Conservation (phyloP, 37 sponge, comb jelly and placozoan species). For the Aplysina aerophoba region DNA sequence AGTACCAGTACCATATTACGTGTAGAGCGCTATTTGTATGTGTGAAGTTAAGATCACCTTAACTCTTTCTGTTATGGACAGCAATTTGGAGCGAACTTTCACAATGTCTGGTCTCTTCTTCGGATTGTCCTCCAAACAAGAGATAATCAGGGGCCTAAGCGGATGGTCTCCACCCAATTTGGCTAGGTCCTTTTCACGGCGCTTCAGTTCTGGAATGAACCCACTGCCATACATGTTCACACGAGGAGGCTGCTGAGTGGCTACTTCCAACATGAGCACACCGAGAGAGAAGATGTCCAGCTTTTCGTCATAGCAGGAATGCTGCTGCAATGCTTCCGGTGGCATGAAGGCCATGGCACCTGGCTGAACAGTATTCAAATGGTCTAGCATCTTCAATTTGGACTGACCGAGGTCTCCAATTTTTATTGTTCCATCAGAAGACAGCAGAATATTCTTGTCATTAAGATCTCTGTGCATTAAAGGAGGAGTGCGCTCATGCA, state of each 20-base stretch:
- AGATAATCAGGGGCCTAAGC: background rate
- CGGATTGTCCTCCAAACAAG: background rate
- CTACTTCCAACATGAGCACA: slow-evolving; percentile 11
- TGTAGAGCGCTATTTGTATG: too few species aligned
- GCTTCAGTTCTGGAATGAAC: background rate
- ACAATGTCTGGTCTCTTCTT: background rate
- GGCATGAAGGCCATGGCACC: background rate
- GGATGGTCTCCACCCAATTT: background rate
- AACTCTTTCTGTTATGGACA: background rate
- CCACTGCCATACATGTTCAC: background rate
- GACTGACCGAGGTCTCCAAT: background rate
- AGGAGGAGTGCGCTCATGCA: too few species aligned
- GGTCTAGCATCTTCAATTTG: background rate
- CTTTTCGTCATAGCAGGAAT: background rate
- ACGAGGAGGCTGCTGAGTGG: background rate
- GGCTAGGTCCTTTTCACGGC: background rate
- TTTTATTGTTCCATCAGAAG: too few species aligned
- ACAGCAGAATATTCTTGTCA: too few species aligned
- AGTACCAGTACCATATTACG: too few species aligned
- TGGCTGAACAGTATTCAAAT: background rate
- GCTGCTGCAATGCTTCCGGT: background rate
- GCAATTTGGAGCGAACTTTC: background rate
- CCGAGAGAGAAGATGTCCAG: background rate
- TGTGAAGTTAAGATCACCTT: too few species aligned
- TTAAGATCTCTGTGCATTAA: too few species aligned